phyloP scores from a whole-genome alignment of 2,888 invertebrate genomes.

The Caenorhabditis sulstoni region DNA sequence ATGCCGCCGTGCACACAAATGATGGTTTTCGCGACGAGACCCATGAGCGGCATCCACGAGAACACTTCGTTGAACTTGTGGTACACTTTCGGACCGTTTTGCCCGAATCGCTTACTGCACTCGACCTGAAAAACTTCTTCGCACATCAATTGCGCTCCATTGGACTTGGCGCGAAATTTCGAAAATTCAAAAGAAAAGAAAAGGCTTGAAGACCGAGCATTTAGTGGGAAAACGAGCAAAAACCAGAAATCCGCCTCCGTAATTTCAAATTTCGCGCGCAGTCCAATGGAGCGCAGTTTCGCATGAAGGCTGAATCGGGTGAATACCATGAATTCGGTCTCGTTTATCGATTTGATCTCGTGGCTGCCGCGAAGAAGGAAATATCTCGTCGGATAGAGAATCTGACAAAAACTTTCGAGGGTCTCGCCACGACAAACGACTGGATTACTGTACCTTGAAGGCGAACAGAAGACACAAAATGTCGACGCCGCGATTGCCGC shows the following conservation, averaged over 20 bases:
- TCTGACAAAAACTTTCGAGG: constrained; percentile 6
- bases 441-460: constrained; percentile 7
- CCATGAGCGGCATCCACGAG: constrained; percentile 57
- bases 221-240: too few relatives aligned
- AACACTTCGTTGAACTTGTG: constrained; percentile 57
- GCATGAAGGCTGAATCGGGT: too few relatives aligned
- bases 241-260: too few relatives aligned
- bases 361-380: constrained; percentile 32
- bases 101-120: neutral
- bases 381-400: constrained; percentile 19
- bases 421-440: neutral
- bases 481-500: constrained; percentile 31
- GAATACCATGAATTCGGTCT: too few relatives aligned
- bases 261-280: too few relatives aligned
- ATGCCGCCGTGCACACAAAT: constrained; percentile 68
- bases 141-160: too few relatives aligned
- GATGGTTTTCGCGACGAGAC: constrained; percentile 51
- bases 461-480: constrained; percentile 31
- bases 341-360: too few relatives aligned
- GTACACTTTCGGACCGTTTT: constrained; percentile 36
- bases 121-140: constrained; percentile 24
- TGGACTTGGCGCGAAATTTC: too few relatives aligned
- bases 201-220: too few relatives aligned
- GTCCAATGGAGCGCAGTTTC: too few relatives aligned
- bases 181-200: too few relatives aligned